Evolutionary conservation across 2,113 vertebrate genomes (phyloP).

Genomic region (Pseudorasbora parva): DNA sequence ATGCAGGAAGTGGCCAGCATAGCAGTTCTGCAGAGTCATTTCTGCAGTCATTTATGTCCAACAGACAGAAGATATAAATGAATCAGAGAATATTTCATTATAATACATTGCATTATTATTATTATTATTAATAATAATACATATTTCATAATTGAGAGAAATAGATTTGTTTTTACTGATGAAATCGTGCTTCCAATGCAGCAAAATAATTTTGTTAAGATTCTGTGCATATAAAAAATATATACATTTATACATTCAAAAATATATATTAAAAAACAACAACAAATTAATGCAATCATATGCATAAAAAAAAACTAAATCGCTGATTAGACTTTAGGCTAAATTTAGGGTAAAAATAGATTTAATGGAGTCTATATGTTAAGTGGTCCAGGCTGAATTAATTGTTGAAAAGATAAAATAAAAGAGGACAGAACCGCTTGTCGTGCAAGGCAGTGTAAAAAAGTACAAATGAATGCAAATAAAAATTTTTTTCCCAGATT

Average conservation of each 20-base stretch:
- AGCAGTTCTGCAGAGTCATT: slow-evolving; percentile 25
- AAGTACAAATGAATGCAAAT: not conserved
- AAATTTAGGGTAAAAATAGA: too few species aligned
- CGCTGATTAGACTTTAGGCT: too few species aligned
- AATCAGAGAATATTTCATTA: not conserved
- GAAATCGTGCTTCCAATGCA: not conserved
- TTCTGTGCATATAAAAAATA: too few species aligned
- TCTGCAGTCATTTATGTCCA: slow-evolving; percentile 2
- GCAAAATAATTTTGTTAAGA: not conserved
- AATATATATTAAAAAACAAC: not conserved
- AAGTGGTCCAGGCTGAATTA: not conserved
- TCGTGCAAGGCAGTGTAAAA: not conserved
- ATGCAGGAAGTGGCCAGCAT: not conserved
- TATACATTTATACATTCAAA: too few species aligned
- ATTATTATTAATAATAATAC: not conserved
- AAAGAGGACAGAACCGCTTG: not conserved
- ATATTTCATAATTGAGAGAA: not conserved
- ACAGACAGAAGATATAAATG: not conserved
- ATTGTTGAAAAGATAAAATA: not conserved
- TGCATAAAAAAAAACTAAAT: too few species aligned
- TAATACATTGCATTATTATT: not conserved
- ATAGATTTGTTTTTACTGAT: not conserved
- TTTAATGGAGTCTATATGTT: not conserved
- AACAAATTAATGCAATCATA: not conserved
- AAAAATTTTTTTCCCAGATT: not conserved